Conservation (phyloP, 2,888 invertebrate genomes). For the Pandemis heparana region DNA sequence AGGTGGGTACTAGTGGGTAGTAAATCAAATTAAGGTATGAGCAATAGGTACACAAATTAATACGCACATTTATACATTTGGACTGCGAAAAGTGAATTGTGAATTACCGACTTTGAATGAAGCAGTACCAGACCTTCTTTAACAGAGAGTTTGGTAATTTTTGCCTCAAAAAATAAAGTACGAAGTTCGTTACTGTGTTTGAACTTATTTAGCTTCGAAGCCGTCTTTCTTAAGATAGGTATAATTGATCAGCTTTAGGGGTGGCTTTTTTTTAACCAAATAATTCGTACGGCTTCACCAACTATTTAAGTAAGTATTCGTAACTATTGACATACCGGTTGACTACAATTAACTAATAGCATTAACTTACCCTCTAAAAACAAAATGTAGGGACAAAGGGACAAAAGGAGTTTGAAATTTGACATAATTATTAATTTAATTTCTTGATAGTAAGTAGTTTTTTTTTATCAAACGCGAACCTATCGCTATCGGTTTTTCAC, state of each 20-base stretch:
- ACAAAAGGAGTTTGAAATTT: too few relatives aligned
- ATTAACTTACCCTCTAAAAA: neutral
- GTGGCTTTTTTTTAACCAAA: too few relatives aligned
- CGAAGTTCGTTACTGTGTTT: too few relatives aligned
- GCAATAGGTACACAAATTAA: neutral
- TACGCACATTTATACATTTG: neutral
- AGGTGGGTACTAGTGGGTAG: neutral
- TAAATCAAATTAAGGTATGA: neutral
- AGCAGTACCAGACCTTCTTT: too few relatives aligned
- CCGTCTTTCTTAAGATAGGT: neutral
- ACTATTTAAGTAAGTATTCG: neutral
- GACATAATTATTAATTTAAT: too few relatives aligned
- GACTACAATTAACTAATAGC: slow-evolving; percentile 3
- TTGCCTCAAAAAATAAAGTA: too few relatives aligned
- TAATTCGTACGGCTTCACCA: neutral
- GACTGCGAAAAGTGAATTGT: too few relatives aligned
- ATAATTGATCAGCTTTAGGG: neutral
- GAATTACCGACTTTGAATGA: too few relatives aligned
- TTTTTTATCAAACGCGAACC: too few relatives aligned
- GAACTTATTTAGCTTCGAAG: neutral
- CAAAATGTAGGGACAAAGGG: neutral
- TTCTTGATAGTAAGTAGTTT: too few relatives aligned
- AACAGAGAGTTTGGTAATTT: too few relatives aligned
- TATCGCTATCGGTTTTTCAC: too few relatives aligned
- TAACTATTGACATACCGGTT: neutral